phyloP scores from a whole-genome alignment of 2,888 invertebrate genomes.

The Eudemis profundana region DNA sequence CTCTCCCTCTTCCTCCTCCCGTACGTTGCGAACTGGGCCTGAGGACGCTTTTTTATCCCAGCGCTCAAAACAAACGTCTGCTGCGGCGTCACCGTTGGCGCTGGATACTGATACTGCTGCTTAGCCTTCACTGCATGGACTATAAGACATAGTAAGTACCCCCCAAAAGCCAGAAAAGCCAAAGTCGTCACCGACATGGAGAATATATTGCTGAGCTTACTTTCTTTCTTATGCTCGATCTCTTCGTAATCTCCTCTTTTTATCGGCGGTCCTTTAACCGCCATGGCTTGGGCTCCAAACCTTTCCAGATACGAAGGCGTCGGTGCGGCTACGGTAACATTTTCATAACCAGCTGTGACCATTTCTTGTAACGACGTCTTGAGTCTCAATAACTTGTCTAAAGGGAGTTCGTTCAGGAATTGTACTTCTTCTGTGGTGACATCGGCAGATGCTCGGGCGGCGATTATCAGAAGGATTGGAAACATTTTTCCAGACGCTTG shows the following conservation, averaged over 20 bases:
- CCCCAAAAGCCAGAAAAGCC: conserved; percentile 93
- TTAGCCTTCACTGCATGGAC: conserved; percentile 90
- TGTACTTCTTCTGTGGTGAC: conserved; percentile 70
- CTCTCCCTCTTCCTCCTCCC: conserved; percentile 66
- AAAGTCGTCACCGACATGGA: conserved; percentile 91
- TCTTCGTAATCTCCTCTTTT: conserved; percentile 81
- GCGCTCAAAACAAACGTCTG: conserved; percentile 71
- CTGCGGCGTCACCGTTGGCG: conserved; percentile 59
- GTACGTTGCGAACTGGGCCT: conserved; percentile 70
- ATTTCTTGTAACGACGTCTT: conserved; percentile 76
- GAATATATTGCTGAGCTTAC: conserved; percentile 90
- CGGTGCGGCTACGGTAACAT: conserved; percentile 55
- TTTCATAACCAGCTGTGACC: conserved; percentile 60
- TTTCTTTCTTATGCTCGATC: conserved; percentile 76
- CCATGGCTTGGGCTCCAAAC: conserved; percentile 77
- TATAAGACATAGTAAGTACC: conserved; percentile 91
- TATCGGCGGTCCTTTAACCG: conserved; percentile 67
- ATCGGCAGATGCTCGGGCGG: conserved; percentile 54
- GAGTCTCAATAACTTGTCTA: conserved; percentile 88
- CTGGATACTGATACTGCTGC: conserved; percentile 65
- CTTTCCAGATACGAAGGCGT: conserved; percentile 61
- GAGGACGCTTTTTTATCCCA: conserved; percentile 77
- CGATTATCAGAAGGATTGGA: conserved; percentile 51
- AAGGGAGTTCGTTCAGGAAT: conserved; percentile 88
- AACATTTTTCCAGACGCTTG: conserved; percentile 62